Evolutionary conservation across 1,140 invertebrate genomes (phyloP), one percentile per base, ranked within the genome.

Genomic region (Diabrotica virgifera): DNA sequence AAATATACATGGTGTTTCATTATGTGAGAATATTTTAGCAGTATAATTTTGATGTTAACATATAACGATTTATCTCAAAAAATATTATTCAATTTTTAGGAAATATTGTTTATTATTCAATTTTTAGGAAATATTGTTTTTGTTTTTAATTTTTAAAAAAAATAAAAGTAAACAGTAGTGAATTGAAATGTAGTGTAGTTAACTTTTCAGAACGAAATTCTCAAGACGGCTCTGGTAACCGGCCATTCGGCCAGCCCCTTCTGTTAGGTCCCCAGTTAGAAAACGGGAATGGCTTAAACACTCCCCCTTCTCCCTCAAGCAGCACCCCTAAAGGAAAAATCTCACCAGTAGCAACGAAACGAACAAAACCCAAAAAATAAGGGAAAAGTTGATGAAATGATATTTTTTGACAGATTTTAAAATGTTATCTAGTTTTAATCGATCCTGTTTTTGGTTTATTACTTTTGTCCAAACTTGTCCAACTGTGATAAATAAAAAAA

Each of bases 241-340:
- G 89, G 77, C 87, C 89, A 46, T 91, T 90, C 76, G 89, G 89
- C 72, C 88, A 90, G 74, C 89, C 89, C 38, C 78, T 90, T 76
- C 84, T 87, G 80, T 81, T 90, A 74, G 69, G 72, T 65, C 72
- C 70, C 24, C 66, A 71, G 61, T 60, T 69, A 57, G 84, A 85
- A 73, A 83, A 84, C 68, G 85, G 82, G 74, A 83, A 84, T 64
- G 70, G 72, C 75, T 56, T 77, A 67, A 69, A 70, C 14, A 64
- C 65, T 62, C 79, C 82, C 66, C 82, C 82, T 65, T 81, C 50
- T 54, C 74, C 78, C n/a, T 76, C 76, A 61, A 72, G 72, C 11
- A 70, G 71, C 60, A 71, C 76, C 53, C 70, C 75, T 36, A 79
- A 75, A 59, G 72, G 72, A 59, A 76, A 75, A 72, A 12, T 57